Conservation (phyloP, 2,888 invertebrate species). For the Hirtodrosophila trivittata region DNA sequence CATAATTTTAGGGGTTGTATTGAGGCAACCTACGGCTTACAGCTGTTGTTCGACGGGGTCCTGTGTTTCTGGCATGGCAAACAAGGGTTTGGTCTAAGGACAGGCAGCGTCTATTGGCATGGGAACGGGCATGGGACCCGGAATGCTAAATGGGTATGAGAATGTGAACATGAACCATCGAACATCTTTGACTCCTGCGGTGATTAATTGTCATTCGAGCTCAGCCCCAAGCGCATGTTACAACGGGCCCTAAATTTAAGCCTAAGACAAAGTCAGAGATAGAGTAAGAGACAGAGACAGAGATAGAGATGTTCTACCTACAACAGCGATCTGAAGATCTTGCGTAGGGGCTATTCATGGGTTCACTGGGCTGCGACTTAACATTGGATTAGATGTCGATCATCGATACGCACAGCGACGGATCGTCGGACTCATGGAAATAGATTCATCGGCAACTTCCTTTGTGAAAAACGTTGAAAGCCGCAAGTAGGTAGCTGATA, state of each 20-base stretch:
- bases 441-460: conserved; percentile 19
- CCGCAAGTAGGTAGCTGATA: conserved; percentile 53
- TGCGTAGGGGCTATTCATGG: conserved; percentile 24
- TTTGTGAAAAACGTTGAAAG: conserved; percentile 39
- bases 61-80: conserved; percentile 55
- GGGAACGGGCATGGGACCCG: conserved; percentile 41
- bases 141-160: conserved; percentile 7
- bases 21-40: conserved; percentile 49
- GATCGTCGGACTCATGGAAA: conserved; percentile 21
- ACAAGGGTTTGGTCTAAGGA: conserved; percentile 66
- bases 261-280: conserved; percentile 8
- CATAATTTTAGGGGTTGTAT: conserved; percentile 75
- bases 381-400: conserved; percentile 74
- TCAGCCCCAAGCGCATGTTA: conserved; percentile 35
- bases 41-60: conserved; percentile 57
- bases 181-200: conserved; percentile 76
- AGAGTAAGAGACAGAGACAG: not conserved
- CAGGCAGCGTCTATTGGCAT: conserved; percentile 52
- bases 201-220: conserved; percentile 73
- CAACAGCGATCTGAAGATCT: not conserved
- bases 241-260: conserved; percentile 21
- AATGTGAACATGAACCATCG: conserved; percentile 38
- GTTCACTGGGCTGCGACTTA: conserved; percentile 60
- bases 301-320: conserved; percentile 26
- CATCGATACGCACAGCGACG: conserved; percentile 53